Evolutionary conservation across 2,888 invertebrate species (phyloP), one percentile per base, ranked within the genome.

Genomic region (Torymus texanus): DNA sequence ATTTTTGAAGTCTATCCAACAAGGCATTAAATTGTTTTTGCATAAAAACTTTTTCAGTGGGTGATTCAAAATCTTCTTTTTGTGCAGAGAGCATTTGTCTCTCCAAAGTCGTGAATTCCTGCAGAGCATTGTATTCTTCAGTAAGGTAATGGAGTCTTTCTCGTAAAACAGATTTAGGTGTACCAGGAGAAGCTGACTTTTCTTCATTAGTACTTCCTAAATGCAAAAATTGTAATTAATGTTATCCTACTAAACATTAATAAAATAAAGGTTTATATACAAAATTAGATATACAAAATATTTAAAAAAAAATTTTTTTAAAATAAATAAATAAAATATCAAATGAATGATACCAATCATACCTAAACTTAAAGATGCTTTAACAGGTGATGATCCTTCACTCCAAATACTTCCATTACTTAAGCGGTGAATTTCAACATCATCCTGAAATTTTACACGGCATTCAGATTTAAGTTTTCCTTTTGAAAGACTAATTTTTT

Each of bases 81-180:
- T 92, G 91, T 73, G 88, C 88, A 16, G 91, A 91, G 8, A 90
- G 83, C 79, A 91, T 90, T 72, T 93, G 91, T 80, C 92, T 93
- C 87, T 94, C 94, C 82, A 93, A 88, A 73, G 92, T 91, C 1
- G 94, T 93, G 80, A 93, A 91, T 84, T 93, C 92, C 72, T 91
- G 89, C 16, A 94, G 89, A 76, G 92, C 92, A 82, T 91, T 88
- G 0, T 92, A 91, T 82, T 93, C 92, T 72, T 90, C 90, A 82
- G 92, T 92, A 4, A 93, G 91, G 78, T 89, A 85, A 83, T 90
- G 90, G 1, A 92, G 91, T 84, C 92, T 92, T 59, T 85, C 83
- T 13, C 88, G 85, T 13, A 90, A 80, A 41, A 85, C 78, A 2
- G 83, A 58, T 78, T 87, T 88, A 11, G 90, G 90, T 24, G 89